Percentiles rank a stretch among this genome's conserved stretches.
These are phyloP conservation scores for Phalera bucephala DNA, from an alignment of 2,888 invertebrate species.

Conservation along the genomic window DNA sequence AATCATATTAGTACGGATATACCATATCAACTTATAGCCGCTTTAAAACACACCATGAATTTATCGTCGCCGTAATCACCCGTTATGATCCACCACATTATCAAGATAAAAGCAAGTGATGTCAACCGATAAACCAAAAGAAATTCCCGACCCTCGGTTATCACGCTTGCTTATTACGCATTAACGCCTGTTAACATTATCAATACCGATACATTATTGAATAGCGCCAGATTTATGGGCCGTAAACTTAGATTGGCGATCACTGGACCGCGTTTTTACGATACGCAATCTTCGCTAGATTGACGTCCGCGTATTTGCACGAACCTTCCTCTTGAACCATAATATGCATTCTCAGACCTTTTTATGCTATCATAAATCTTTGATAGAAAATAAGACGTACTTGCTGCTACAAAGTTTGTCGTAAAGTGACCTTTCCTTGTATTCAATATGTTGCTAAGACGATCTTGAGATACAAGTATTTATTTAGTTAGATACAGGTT, in stretches of 20 bases:
- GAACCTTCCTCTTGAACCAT: constrained; percentile 49
- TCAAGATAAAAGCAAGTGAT: constrained; percentile 7
- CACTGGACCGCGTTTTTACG: constrained; percentile 74
- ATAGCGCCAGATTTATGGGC: constrained; percentile 63
- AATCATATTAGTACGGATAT: too few species aligned
- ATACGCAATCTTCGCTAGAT: constrained; percentile 71
- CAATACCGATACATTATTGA: constrained; percentile 69
- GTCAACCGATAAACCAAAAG: constrained; percentile 8
- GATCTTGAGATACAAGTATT: too few species aligned
- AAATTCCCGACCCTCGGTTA: constrained; percentile 15
- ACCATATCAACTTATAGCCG: too few species aligned
- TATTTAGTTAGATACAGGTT: too few species aligned
- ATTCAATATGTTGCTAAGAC: too few species aligned
- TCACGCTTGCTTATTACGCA: constrained; percentile 29
- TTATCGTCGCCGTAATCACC: too few species aligned
- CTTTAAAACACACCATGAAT: too few species aligned
- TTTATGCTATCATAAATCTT: constrained; percentile 73
- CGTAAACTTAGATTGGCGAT: constrained; percentile 78
- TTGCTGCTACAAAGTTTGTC: too few species aligned
- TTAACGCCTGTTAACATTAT: constrained; percentile 70
- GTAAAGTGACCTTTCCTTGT: too few species aligned
- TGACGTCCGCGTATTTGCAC: constrained; percentile 52
- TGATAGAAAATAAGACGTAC: constrained; percentile 58
- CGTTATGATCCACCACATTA: background rate
- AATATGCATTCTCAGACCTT: constrained; percentile 72